A percentile compares a stretch with the other conserved stretches of the same genome.
Conservation (phyloP, 2,113 vertebrate genomes). For the Syngnathus typhle region DNA sequence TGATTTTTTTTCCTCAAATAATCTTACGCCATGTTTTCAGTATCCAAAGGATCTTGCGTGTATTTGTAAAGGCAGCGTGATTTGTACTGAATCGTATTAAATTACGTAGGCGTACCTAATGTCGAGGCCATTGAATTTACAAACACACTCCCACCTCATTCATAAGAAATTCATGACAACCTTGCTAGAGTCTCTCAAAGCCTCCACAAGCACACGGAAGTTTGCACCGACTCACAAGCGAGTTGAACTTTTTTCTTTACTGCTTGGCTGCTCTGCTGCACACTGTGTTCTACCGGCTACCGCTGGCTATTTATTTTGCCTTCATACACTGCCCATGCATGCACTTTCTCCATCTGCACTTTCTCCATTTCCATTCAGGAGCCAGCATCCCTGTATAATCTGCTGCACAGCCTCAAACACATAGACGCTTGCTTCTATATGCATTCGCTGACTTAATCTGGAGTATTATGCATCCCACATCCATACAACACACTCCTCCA, state of each 20-base stretch:
- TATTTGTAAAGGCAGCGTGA: not conserved
- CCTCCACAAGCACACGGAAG: conserved; percentile 7
- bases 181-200: conserved; percentile 1
- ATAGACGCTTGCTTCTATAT: conserved; percentile 3
- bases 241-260: conserved; percentile 2
- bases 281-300: not conserved
- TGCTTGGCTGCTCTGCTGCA: conserved; percentile 8
- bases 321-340: not conserved
- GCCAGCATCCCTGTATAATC: conserved; percentile 1
- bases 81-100: not conserved
- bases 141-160: not conserved
- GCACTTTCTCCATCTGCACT: not conserved
- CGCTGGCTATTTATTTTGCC: not conserved
- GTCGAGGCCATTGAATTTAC: not conserved
- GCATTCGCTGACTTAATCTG: conserved; percentile 13
- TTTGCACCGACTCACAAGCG: not conserved
- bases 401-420: not conserved
- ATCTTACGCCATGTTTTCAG: not conserved
- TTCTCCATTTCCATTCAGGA: not conserved
- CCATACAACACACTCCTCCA: conserved; percentile 19
- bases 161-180: conserved; percentile 4
- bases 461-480: conserved; percentile 14
- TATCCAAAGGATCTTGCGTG: not conserved
- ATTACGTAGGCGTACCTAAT: not conserved
- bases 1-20: not conserved